Evolutionary conservation across 2,888 invertebrate genomes (phyloP), one percentile per base, ranked within the genome.

Genomic region (Pyralis farinalis): DNA sequence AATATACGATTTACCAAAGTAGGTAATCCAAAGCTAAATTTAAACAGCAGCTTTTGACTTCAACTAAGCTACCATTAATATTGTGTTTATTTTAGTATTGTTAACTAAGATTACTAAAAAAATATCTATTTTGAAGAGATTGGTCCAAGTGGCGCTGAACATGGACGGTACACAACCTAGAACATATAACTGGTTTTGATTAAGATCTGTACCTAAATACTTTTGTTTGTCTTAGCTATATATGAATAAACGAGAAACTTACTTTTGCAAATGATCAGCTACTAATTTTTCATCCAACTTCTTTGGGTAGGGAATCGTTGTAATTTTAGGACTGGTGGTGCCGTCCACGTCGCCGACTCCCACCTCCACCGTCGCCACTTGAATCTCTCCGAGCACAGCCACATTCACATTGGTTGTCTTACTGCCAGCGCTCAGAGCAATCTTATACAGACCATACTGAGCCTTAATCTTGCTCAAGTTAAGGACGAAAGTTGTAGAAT

Each of bases 281-380:
- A 95, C 94, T 10, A 98, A 82, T 7, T 90, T 85, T 32, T 92
- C 91, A 0, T 87, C 61, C 21, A 97, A 77, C 68, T 95, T 95
- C 46, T 92, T 91, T 1, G 96, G 96, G 68, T 93, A 93, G 0
- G 87, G 75, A 3, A 98, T 90, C 48, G 94, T 95, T 46, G 85
- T 92, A 41, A 96, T 83, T 72, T 94, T 95, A 0, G 96, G 93
- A 41, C 95, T 93, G 12, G 96, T 94, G 1, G 95, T 94, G 47
- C 97, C 96, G 76, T 98, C 98, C 3, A 96, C 93, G 73, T 98
- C 98, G 1, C 94, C 95, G 11, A 98, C 92, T 3, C 97, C 97
- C 34, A 98, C 90, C 75, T 98, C 97, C 34, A 96, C 90, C 40
- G 91, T 92, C 55, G 94, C 93, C 0, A 98, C 91, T 47, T 91